Conservation (phyloP, 2,797 vertebrate species). For the Steatocranus sp. region DNA sequence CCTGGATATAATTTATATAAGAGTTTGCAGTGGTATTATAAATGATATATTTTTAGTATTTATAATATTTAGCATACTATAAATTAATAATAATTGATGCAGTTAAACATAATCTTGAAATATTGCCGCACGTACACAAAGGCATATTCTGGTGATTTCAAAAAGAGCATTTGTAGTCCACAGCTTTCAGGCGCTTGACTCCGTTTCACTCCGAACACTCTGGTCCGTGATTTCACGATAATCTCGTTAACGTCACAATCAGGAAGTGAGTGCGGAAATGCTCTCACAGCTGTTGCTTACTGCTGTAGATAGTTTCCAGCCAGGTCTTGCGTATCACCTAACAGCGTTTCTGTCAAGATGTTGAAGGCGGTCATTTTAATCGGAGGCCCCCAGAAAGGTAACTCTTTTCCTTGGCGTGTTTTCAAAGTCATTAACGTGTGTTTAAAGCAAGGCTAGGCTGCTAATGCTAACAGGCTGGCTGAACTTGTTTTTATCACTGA, state of each 20-base stretch:
- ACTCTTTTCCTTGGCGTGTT: not conserved
- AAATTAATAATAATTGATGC: not conserved
- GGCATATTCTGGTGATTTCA: not conserved
- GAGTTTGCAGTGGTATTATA: not conserved
- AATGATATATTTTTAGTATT: not conserved
- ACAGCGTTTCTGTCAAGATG: constrained; percentile 61
- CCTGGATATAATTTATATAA: not conserved
- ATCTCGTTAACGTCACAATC: not conserved
- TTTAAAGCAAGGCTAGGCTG: not conserved
- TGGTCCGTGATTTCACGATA: not conserved
- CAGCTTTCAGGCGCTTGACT: not conserved
- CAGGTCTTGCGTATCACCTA: not conserved
- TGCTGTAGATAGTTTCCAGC: not conserved
- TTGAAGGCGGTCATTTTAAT: constrained; percentile 92
- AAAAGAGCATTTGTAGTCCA: not conserved
- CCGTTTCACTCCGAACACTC: rapidly evolving
- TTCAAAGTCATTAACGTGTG: not conserved
- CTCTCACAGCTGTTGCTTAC: not conserved
- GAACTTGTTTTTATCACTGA: constrained; percentile 48
- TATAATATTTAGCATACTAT: not conserved
- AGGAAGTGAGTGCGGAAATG: constrained; percentile 27
- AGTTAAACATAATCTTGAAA: not conserved
- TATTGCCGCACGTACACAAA: not conserved
- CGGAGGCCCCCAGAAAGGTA: constrained; percentile 94
- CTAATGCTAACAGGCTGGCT: constrained; percentile 16